Base-by-base conservation (phyloP, 2,888 invertebrate species). In the Trachelus tabidus region DNA sequence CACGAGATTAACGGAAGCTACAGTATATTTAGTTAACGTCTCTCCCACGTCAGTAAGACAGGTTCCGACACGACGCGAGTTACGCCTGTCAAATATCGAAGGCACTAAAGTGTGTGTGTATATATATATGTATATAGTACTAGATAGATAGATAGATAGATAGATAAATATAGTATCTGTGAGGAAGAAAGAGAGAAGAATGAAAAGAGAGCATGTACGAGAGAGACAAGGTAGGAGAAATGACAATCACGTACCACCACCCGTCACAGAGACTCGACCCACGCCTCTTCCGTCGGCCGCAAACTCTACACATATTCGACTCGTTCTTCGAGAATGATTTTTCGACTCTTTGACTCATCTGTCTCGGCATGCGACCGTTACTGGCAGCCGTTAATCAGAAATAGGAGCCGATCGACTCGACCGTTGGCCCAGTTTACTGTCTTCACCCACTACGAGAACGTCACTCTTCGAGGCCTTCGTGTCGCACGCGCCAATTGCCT, bases 71-170 rank as follows among this genome's bases (percentile, higher is more conserved):
- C 79, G 80, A 77, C 81, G 77, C 69, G 35, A 69, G 75, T 56
- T 75, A 82, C 80, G 80, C 75, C 79, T 78, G 80, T 84, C 83
- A 83, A 83, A 84, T 84, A 83, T 83, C 77, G 81, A 84, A 77
- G 80, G 74, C 79, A 80, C 83, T 35, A 68, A 84, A 82, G 33
- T 33, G 33, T 33, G 69, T 30, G 3, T 37, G 1, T 35, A 12
- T 12, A 12, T 3, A 12, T 37, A 12, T 35, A 12, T 12, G 3
- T 3, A 12, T 37, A 12, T 37, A 37, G 35, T 4, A 4, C 37
- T 3, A 12, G 1, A 23, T 23, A 35, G 30, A 71, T 15, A 12
- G 1, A 23, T 23, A 35, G 30, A 71, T 15, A 56, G 11, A 40
- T 3, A 78, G 11, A 71, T n/a, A 34, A 9, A 79, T 11, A 68